These are phyloP conservation scores for Okapia johnstoni DNA, from an alignment of 2,113 vertebrate species.

Conservation along the genomic window DNA sequence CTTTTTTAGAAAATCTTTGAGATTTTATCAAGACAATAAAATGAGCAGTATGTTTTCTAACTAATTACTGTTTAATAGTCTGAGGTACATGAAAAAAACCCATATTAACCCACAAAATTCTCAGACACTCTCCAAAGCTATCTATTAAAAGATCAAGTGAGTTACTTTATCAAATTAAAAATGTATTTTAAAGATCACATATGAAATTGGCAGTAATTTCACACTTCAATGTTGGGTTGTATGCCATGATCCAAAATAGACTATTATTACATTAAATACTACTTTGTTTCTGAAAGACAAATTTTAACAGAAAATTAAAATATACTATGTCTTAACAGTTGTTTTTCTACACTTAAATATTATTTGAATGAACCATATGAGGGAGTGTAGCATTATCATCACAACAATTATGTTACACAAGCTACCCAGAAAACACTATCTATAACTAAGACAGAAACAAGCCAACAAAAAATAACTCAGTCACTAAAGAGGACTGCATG, in stretches of 20 bases:
- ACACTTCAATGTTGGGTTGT: background rate
- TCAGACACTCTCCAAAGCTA: background rate
- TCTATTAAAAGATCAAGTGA: background rate
- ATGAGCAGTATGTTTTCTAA: background rate
- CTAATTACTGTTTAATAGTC: constrained; percentile 10
- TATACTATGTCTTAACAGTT: background rate
- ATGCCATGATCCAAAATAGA: background rate
- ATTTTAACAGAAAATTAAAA: constrained; percentile 1
- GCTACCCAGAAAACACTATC: background rate
- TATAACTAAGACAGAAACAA: background rate
- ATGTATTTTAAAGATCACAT: background rate
- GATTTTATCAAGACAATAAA: background rate
- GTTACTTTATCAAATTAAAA: background rate
- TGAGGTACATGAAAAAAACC: background rate
- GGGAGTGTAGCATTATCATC: background rate
- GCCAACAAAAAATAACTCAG: background rate
- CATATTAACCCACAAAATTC: background rate
- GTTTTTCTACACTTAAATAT: background rate
- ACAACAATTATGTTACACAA: background rate
- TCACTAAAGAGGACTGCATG: background rate
- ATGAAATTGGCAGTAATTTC: background rate
- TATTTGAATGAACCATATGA: background rate
- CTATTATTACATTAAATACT: background rate
- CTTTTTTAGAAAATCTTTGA: background rate
- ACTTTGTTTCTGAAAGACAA: background rate